These are phyloP conservation scores for Amphipoea oculea DNA, from an alignment of 2,888 invertebrate genomes.

Conservation along the genomic window DNA sequence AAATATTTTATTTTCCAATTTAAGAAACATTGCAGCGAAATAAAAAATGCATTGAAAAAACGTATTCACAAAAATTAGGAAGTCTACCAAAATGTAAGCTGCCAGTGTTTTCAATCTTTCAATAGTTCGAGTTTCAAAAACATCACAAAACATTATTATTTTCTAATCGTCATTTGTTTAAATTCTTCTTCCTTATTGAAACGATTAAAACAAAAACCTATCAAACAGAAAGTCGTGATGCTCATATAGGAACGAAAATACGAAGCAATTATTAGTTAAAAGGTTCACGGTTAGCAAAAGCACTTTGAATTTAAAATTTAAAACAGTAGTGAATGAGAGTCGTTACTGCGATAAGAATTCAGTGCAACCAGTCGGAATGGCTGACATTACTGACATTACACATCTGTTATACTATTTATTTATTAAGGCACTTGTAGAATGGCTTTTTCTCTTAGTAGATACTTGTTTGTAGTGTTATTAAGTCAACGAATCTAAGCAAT, in stretches of 20 bases:
- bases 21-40: neutral
- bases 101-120: neutral
- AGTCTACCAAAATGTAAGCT: neutral
- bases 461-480: neutral
- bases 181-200: neutral
- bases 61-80: neutral
- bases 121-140: neutral
- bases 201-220: constrained; percentile 36
- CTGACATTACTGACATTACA: constrained; percentile 67
- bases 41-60: neutral
- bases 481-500: too few species aligned
- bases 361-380: constrained; percentile 61
- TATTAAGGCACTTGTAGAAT: constrained; percentile 56
- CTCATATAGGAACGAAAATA: constrained; percentile 27
- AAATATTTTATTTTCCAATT: neutral
- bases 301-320: constrained; percentile 66
- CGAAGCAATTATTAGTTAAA: constrained; percentile 59
- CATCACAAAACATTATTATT: neutral
- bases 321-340: constrained; percentile 74
- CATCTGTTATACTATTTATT: constrained; percentile 63
- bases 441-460: neutral
- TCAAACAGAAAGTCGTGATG: constrained; percentile 59
- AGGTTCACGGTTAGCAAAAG: constrained; percentile 53
- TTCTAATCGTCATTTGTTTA: neutral
- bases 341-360: constrained; percentile 72